Base-by-base conservation (phyloP, 2,797 vertebrate genomes). In the Taeniopygia guttata region DNA sequence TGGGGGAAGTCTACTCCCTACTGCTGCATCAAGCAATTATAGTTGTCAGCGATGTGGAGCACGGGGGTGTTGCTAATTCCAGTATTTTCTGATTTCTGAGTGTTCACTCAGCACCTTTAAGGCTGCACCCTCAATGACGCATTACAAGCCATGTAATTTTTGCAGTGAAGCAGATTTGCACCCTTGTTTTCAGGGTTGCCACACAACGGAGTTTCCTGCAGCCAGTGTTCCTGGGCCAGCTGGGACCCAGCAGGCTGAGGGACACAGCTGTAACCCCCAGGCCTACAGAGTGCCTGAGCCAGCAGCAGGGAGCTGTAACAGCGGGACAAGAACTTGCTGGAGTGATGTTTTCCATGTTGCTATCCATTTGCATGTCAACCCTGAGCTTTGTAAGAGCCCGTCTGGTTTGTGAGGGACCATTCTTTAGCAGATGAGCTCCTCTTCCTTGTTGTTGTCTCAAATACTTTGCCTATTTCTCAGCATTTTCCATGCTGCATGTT, bases 221-320 rank as follows among this genome's bases (percentile, higher is more conserved):
- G 76, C 5, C 0, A 1, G 25, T 9, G 54, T 18, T 58, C 20
- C 58, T 56, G 67, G 1, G 2, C 18, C 16, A 13, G 46, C 69
- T 14, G 11, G 29, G 69, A 38, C 16, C 32, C 0, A 0, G 43
- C 0, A 0, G 60, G 40, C 45, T 85, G 52, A 46, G 13, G 56
- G n/a, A 13, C 8, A 4, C 51, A 23, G 68, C 36, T 64, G 79
- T 43, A 8, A 63, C 11, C 64, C 38, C 49, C 40, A 11, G 90
- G 27, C 48, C 85, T 42, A 3, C 21, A 10, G 51, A 3, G 3
- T 11, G 9, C 49, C 54, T 43, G n/a, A 16, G 26, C 36, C 77
- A 48, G 67, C 79, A 43, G 36, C 12, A 18, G 68, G 32, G 56
- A 73, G 2, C 2, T 6, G 64, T 10, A 13, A 27, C 42, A 51